Percentiles rank a stretch among this genome's conserved stretches.
phyloP scores from a whole-genome alignment of 2,888 invertebrate genomes.

The Magallana nippona region DNA sequence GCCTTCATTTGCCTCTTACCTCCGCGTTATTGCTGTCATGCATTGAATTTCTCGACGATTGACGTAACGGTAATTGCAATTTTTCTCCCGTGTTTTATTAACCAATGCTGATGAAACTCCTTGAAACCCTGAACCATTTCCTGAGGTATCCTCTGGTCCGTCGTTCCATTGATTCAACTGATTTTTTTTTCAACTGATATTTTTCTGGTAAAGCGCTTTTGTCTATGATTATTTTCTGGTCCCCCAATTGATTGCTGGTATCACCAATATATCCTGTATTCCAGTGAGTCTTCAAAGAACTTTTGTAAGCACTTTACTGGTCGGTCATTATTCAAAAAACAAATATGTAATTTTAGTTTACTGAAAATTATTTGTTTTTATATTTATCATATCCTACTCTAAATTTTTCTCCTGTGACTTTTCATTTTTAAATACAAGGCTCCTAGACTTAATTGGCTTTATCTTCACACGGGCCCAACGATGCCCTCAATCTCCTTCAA shows the following conservation, averaged over 20 bases:
- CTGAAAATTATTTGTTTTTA: no score
- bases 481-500: conserved; percentile 31
- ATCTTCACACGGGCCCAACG: conserved; percentile 49
- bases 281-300: conserved; percentile 31
- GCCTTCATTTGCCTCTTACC: not conserved
- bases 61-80: conserved; percentile 43
- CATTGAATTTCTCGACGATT: conserved; percentile 46
- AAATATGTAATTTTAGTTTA: no score
- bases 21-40: conserved; percentile 41
- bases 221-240: conserved; percentile 38
- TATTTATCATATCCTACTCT: not conserved
- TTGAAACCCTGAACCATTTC: conserved; percentile 50
- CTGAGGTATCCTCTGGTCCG: not conserved
- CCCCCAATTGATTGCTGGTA: conserved; percentile 19
- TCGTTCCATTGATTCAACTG: conserved; percentile 39
- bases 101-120: conserved; percentile 45
- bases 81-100: conserved; percentile 45
- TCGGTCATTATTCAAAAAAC: conserved; percentile 37
- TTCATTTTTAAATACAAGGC: conserved; percentile 48
- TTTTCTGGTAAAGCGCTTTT: conserved; percentile 45
- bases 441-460: conserved; percentile 48
- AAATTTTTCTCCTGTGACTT: conserved; percentile 39
- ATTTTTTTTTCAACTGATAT: no score
- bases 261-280: conserved; percentile 14
- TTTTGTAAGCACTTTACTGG: conserved; percentile 42